Percentiles rank a stretch among this genome's conserved stretches.
These are phyloP conservation scores for Terebella lapidaria DNA, from an alignment of 2,888 invertebrate genomes.

Conservation along the genomic window DNA sequence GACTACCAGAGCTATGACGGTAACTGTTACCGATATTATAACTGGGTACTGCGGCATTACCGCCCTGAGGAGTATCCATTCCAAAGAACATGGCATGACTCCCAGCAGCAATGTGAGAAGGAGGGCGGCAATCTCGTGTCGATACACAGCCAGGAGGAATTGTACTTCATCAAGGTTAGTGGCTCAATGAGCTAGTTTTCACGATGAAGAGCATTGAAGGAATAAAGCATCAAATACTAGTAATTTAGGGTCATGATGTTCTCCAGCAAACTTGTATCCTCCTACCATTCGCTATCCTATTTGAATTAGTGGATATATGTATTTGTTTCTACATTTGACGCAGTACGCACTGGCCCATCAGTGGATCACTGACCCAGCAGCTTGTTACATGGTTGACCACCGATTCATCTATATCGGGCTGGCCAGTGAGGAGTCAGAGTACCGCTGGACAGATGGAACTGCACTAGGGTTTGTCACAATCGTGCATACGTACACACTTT, in stretches of 20 bases:
- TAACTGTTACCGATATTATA: conserved; percentile 22
- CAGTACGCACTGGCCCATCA: conserved; percentile 16
- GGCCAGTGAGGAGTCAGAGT: conserved; percentile 12
- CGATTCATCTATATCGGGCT: conserved; percentile 18
- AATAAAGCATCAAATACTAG: no score
- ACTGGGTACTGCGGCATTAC: conserved; percentile 18
- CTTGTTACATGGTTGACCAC: conserved; percentile 13
- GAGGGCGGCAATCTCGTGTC: conserved; percentile 15
- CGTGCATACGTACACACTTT: neutral
- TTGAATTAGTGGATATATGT: no score
- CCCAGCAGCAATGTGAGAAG: conserved; percentile 13
- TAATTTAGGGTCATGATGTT: no score
- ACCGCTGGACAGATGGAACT: conserved; percentile 18
- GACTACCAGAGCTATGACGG: conserved; percentile 13
- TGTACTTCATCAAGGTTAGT: conserved; percentile 20
- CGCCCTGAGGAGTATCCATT: conserved; percentile 10
- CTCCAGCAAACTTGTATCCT: no score
- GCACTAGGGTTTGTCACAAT: neutral
- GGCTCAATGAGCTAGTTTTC: no score
- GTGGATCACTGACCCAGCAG: conserved; percentile 18
- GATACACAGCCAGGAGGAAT: conserved; percentile 18
- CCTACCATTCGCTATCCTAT: no score
- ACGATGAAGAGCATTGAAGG: no score
- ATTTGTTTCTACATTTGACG: no score
- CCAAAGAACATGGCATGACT: conserved; percentile 16